A percentile compares a stretch with the other conserved stretches of the same genome.
Evolutionary conservation across 1,140 invertebrate genomes (phyloP).

Genomic region (Drosophila ambigua): DNA sequence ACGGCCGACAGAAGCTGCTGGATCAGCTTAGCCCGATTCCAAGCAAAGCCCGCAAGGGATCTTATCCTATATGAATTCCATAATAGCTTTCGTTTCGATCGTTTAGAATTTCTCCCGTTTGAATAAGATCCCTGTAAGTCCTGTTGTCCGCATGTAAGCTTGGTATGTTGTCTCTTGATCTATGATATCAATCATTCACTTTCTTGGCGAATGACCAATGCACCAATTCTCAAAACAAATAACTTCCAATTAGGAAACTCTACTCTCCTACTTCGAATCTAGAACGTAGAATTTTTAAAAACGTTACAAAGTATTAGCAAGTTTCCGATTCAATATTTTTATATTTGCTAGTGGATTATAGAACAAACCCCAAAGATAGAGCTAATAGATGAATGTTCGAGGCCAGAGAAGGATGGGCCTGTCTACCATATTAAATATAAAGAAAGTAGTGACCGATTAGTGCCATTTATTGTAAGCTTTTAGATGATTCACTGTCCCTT

Average conservation of each 20-base stretch:
- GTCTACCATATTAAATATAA: background rate
- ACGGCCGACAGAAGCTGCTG: background rate
- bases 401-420: background rate
- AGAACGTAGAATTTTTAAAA: too few species aligned
- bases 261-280: too few species aligned
- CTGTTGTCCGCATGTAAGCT: constrained; percentile 60
- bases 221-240: constrained; percentile 10
- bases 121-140: background rate
- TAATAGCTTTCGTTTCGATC: background rate
- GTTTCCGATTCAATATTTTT: background rate
- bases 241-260: background rate
- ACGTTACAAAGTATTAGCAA: too few species aligned
- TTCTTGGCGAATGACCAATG: constrained; percentile 79
- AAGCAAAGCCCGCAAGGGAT: constrained; percentile 28
- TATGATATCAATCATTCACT: constrained; percentile 78
- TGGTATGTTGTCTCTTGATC: constrained; percentile 79
- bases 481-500: constrained; percentile 45
- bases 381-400: background rate
- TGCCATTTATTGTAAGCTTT: constrained; percentile 58
- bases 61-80: background rate
- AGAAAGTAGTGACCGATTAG: constrained; percentile 36
- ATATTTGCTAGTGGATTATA: background rate
- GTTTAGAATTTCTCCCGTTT: background rate
- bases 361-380: background rate
- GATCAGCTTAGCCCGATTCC: constrained; percentile 22